phyloP scores from a whole-genome alignment of 2,113 vertebrate species.

The Triplophysa dalaica region DNA sequence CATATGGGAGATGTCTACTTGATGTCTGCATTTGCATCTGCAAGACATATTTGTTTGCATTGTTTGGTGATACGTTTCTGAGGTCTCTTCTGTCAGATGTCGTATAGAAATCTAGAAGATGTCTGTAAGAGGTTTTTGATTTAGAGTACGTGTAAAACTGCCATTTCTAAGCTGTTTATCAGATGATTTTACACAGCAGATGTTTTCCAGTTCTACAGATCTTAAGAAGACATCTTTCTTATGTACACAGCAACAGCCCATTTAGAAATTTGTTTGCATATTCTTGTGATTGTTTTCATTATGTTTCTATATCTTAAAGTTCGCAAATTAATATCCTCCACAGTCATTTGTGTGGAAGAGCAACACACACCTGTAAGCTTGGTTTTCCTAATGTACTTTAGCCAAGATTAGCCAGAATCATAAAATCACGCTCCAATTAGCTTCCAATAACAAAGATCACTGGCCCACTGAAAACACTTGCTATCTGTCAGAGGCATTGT shows the following conservation, averaged over 20 bases:
- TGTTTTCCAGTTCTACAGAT: no score
- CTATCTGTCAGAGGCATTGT: constrained; percentile 23
- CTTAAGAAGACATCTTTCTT: no score
- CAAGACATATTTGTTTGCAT: no score
- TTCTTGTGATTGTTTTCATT: not conserved
- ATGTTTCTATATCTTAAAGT: constrained; percentile 6
- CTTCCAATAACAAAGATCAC: constrained; percentile 28
- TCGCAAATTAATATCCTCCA: constrained; percentile 46
- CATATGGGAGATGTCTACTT: no score
- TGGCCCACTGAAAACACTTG: not conserved
- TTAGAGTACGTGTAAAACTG: no score
- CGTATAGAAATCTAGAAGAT: no score
- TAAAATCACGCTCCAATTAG: constrained; percentile 40
- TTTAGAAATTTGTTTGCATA: not conserved
- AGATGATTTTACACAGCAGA: no score
- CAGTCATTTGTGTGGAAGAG: constrained; percentile 21
- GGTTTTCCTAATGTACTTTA: constrained; percentile 35
- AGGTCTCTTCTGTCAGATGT: no score
- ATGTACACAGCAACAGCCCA: not conserved
- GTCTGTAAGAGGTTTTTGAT: no score
- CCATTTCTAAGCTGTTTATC: no score
- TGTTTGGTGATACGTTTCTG: no score
- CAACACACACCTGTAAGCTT: constrained; percentile 49
- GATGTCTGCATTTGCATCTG: no score
- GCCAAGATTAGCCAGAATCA: constrained; percentile 42